phyloP scores from a whole-genome alignment of 2,797 vertebrate genomes.

The Ctenopoma multispine region DNA sequence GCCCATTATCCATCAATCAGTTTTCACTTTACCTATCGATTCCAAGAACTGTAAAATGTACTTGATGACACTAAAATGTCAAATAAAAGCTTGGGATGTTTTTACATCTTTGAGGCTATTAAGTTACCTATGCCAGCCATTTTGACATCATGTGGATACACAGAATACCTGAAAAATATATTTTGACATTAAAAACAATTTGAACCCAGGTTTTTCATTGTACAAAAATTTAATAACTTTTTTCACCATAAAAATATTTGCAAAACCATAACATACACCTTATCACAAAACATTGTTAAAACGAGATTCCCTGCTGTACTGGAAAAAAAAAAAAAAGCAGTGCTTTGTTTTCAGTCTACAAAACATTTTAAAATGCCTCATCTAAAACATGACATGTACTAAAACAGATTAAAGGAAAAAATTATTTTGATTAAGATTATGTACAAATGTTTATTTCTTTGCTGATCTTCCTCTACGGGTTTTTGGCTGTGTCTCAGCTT shows the following conservation, averaged over 20 bases:
- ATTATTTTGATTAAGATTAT: constrained; percentile 20
- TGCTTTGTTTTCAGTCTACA: constrained; percentile 53
- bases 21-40: no score
- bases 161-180: neutral
- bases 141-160: neutral
- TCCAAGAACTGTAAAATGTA: no score
- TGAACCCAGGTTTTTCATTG: constrained; percentile 5
- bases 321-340: constrained; percentile 22
- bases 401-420: constrained; percentile 13
- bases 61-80: no score
- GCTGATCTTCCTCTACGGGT: constrained; percentile 69
- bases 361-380: constrained; percentile 41
- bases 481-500: constrained; percentile 53
- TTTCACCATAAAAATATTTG: constrained; percentile 49
- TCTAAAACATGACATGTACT: constrained; percentile 18
- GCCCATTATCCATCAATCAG: no score
- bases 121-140: neutral
- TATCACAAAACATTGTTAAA: constrained; percentile 10
- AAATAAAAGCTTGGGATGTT: neutral
- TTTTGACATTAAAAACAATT: neutral
- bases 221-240: constrained; percentile 66
- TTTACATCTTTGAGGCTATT: neutral
- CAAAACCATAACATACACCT: constrained; percentile 36
- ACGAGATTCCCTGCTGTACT: constrained; percentile 57
- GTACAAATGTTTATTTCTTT: constrained; percentile 68